Evolutionary conservation across 2,797 vertebrate species (phyloP).

Genomic region (Melanotaenia boesemani): DNA sequence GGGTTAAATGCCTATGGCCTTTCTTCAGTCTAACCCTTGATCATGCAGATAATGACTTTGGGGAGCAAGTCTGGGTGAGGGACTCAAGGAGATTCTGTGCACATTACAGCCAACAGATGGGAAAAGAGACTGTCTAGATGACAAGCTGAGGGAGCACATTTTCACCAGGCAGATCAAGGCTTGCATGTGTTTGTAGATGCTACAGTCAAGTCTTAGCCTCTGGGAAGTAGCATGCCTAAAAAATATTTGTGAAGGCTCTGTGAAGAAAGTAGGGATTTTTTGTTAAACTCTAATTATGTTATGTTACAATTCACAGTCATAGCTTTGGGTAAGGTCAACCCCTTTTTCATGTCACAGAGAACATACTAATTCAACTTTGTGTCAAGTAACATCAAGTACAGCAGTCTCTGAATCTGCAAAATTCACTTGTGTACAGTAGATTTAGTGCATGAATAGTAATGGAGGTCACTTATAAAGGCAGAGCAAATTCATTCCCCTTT

Average conservation of each 20-base stretch:
- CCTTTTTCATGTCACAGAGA: slow-evolving; percentile 23
- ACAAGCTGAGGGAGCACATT: slow-evolving; percentile 26
- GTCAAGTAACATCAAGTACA: slow-evolving; percentile 26
- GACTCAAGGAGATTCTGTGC: slow-evolving; percentile 30
- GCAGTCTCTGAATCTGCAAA: slow-evolving; percentile 40
- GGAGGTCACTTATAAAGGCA: slow-evolving; percentile 61
- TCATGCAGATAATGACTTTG: slow-evolving; percentile 78
- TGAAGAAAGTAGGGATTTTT: slow-evolving; percentile 19
- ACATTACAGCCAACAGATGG: slow-evolving; percentile 57
- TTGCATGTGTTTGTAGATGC: slow-evolving; percentile 3
- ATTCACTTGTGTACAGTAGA: slow-evolving; percentile 58
- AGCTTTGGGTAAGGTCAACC: slow-evolving; percentile 42
- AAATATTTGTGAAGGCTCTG: slow-evolving; percentile 18
- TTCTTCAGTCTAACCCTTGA: slow-evolving; percentile 72
- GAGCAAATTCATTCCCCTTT: slow-evolving; percentile 48
- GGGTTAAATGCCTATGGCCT: slow-evolving; percentile 67
- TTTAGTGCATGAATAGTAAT: slow-evolving; percentile 56
- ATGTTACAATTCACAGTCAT: slow-evolving; percentile 42
- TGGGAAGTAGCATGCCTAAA: slow-evolving; percentile 10
- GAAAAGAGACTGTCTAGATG: slow-evolving; percentile 51
- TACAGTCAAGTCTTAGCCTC: not conserved
- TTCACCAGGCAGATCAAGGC: slow-evolving; percentile 17
- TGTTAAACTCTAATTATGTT: slow-evolving; percentile 49
- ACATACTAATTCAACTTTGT: slow-evolving; percentile 13
- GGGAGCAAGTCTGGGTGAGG: slow-evolving; percentile 61